phyloP scores from a whole-genome alignment of 2,888 invertebrate genomes.

The Sinodicranocentrus sp. region DNA sequence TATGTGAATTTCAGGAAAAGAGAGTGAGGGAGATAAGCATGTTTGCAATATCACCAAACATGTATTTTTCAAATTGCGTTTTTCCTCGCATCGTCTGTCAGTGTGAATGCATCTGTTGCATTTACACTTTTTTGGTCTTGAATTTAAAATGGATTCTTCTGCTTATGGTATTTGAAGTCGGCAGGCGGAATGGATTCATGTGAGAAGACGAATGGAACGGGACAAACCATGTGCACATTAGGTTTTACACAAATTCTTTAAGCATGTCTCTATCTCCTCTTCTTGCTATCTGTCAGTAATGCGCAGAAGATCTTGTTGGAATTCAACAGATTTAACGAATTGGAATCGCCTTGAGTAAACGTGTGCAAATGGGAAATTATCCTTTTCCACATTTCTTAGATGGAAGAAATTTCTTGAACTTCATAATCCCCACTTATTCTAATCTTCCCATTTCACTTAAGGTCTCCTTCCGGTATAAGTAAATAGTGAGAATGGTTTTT shows the following conservation, averaged over 20 bases:
- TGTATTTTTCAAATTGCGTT: background rate
- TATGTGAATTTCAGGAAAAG: slow-evolving; percentile 43
- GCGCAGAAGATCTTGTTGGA: slow-evolving; percentile 2
- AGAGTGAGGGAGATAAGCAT: background rate
- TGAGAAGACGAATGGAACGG: background rate
- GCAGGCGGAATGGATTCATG: slow-evolving; percentile 21
- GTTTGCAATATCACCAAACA: slow-evolving; percentile 24
- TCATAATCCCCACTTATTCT: slow-evolving; percentile 9
- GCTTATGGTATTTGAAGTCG: slow-evolving; percentile 52
- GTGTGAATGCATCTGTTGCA: background rate
- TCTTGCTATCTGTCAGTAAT: background rate
- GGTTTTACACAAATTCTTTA: too few species aligned
- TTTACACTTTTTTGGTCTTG: slow-evolving; percentile 36
- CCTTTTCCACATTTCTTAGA: background rate
- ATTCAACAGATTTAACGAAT: slow-evolving; percentile 9
- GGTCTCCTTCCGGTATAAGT: background rate
- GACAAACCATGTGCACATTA: background rate
- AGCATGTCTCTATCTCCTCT: background rate
- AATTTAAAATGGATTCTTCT: slow-evolving; percentile 40
- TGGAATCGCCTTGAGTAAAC: slow-evolving; percentile 23
- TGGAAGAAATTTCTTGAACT: slow-evolving; percentile 4
- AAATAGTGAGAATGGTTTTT: background rate
- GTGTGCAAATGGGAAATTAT: slow-evolving; percentile 21
- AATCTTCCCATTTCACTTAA: background rate
- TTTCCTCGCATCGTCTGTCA: background rate